A percentile compares a stretch with the other conserved stretches of the same genome.
phyloP scores from a whole-genome alignment of 2,888 invertebrate genomes.

The Caenorhabditis sulstoni region DNA sequence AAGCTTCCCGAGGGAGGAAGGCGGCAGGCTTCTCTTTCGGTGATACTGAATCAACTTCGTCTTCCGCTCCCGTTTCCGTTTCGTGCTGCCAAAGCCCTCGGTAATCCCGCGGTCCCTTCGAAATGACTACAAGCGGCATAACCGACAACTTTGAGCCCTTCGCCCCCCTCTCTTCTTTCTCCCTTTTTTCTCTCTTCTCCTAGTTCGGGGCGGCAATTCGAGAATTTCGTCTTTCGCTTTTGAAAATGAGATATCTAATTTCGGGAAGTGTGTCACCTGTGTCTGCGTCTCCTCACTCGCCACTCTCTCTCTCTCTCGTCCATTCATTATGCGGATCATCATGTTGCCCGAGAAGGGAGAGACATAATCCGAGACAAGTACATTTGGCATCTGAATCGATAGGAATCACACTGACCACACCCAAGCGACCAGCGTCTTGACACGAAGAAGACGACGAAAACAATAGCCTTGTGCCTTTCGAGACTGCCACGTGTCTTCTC shows the following conservation, averaged over 20 bases:
- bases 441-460: conserved; percentile 4
- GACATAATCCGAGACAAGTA: conserved; percentile 24
- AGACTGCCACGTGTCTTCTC: conserved; percentile 6
- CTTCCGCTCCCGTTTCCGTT: not conserved
- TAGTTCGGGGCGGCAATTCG: not conserved
- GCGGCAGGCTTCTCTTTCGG: not conserved
- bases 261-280: conserved; percentile 17
- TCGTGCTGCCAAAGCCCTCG: conserved; percentile 6
- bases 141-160: conserved; percentile 30
- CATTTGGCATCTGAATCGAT: conserved; percentile 14
- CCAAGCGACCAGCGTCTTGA: conserved; percentile 2
- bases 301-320: not conserved
- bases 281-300: conserved; percentile 11
- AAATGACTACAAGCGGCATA: conserved; percentile 42
- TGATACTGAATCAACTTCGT: too few relatives aligned
- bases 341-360: not conserved
- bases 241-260: conserved; percentile 21
- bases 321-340: conserved; percentile 26
- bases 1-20: not conserved
- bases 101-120: conserved; percentile 26
- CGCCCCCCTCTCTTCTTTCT: not conserved
- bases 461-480: conserved; percentile 3
- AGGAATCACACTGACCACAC: not conserved
- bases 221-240: not conserved
- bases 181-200: conserved; percentile 24